Conservation (phyloP, 2,113 vertebrate genomes). For the Lynx canadensis region DNA sequence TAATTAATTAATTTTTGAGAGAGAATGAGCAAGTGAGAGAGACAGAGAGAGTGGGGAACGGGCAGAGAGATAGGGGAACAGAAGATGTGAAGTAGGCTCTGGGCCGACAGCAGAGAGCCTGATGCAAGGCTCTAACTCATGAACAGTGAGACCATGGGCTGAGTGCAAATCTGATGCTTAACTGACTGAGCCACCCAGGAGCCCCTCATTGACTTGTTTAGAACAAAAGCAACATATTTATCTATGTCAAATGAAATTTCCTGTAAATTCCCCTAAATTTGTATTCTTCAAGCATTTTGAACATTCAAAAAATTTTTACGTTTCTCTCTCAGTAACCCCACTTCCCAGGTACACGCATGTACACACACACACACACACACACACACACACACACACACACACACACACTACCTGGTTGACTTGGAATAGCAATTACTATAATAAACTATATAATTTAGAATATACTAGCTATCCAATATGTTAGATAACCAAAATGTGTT, state of each 20-base stretch:
- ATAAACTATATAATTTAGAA: neutral
- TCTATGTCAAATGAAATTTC: neutral
- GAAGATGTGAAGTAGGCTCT: no score
- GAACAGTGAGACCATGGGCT: no score
- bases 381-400: neutral
- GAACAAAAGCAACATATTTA: neutral
- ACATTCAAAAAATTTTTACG: neutral
- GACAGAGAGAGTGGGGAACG: no score
- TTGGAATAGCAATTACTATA: neutral
- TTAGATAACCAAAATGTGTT: neutral
- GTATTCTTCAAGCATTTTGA: neutral
- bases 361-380: neutral
- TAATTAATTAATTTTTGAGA: no score
- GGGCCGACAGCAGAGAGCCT: no score
- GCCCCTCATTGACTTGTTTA: no score
- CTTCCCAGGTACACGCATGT: neutral
- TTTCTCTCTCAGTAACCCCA: neutral
- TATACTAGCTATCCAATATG: neutral
- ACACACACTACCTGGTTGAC: no score
- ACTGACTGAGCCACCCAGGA: no score
- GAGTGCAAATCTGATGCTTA: no score
- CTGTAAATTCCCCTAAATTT: neutral
- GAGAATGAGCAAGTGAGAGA: no score
- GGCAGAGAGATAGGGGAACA: no score
- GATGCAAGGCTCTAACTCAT: no score